Base-by-base conservation (phyloP, 2,888 invertebrate genomes). In the Pimpla rufipes region DNA sequence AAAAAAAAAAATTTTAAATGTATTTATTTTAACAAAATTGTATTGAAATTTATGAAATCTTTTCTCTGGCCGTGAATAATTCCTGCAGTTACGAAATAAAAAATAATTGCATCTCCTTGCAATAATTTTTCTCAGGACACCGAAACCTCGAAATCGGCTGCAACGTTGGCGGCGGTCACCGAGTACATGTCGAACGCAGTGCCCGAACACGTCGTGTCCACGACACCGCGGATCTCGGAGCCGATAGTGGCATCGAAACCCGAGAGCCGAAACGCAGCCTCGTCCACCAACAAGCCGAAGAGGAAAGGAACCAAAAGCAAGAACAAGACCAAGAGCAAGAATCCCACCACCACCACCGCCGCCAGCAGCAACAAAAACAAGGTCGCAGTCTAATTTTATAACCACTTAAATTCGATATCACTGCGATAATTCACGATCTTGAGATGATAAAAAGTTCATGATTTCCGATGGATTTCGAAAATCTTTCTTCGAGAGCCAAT, bases 301-400 rank as follows among this genome's bases (percentile, higher is more conserved):
- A 94, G 94, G 89, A 94, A 90, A 35, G 81, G 67, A 13, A 81
- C 85, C 11, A 88, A 85, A 82, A 88, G 29, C 50, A 87, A 86
- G 59, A 86, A 80, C 45, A 86, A 86, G 21, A 85, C 82, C 23
- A 76, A 83, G 40, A 90, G 86, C 47, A 88, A 86, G 64, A 73
- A 52, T n/a, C 52, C 82, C 16, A 77, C 29, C 1, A 62, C 29
- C 59, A 79, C 57, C 23, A 86, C 29, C 5, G 73, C 37, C 29
- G 75, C n/a, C 92, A 92, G 88, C 68, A 93, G 93, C 83, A 94
- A 94, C 89, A 94, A 94, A 90, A 94, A 93, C 85, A 91, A 90
- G 84, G 90, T 89, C 67, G 83, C 68, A 29, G 37, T 3, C 6
- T 1, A 35, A 29, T 29, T 29, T 29, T 29, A 3, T 5, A 29